Evolutionary conservation across 2,888 invertebrate species (phyloP).

Genomic region (Hirudinaria manillensis): DNA sequence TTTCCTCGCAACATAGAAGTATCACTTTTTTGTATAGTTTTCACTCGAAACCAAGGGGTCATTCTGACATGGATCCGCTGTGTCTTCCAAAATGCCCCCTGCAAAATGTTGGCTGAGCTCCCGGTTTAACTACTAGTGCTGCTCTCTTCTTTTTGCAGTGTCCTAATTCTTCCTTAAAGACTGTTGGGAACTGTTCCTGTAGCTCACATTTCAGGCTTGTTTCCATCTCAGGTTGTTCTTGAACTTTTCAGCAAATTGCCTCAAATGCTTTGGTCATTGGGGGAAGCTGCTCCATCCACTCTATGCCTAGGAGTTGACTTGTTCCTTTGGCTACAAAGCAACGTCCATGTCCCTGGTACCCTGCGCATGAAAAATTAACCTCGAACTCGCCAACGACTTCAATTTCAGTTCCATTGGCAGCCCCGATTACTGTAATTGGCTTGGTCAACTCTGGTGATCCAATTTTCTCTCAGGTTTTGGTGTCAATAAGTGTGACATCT

Average conservation of each 20-base stretch:
- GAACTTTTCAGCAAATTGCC: too few species aligned
- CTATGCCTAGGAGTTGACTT: neutral
- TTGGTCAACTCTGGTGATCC: neutral
- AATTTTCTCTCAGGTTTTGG: neutral
- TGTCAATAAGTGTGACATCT: too few species aligned
- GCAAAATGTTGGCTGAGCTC: neutral
- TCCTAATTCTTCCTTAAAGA: neutral
- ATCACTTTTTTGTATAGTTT: too few species aligned
- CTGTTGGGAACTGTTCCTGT: neutral
- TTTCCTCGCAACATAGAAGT: too few species aligned
- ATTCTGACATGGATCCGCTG: too few species aligned
- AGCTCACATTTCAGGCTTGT: neutral
- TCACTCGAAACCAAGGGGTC: too few species aligned
- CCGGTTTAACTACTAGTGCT: neutral
- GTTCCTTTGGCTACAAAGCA: neutral
- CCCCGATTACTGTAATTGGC: neutral
- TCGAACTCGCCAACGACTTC: neutral
- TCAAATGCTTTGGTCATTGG: too few species aligned
- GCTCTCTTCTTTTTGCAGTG: conserved; percentile 4
- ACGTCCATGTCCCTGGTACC: neutral
- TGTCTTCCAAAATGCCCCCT: too few species aligned
- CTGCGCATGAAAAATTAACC: neutral
- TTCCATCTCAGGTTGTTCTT: neutral
- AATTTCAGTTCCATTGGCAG: neutral
- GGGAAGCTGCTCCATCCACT: conserved; percentile 14